Evolutionary conservation across 2,888 invertebrate species (phyloP).

Genomic region (Papilio elwesi): DNA sequence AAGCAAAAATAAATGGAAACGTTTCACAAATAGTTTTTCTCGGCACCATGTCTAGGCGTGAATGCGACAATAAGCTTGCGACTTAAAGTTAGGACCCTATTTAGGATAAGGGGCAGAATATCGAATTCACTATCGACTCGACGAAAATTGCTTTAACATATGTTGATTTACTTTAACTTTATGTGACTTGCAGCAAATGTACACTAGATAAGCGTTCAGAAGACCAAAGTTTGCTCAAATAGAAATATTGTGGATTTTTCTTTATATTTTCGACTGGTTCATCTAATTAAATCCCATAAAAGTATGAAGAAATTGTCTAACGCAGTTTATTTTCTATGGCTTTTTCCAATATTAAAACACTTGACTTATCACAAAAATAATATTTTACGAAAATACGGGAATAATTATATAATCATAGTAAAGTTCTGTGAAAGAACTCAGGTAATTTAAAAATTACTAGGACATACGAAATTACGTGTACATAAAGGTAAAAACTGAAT

Average conservation of each 20-base stretch:
- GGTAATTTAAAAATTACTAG: too few relatives aligned
- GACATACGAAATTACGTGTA: too few relatives aligned
- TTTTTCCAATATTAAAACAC: neutral
- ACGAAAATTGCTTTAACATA: constrained; percentile 23
- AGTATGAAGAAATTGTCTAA: too few relatives aligned
- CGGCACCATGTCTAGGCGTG: constrained; percentile 26
- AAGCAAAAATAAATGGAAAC: constrained; percentile 18
- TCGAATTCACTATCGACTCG: constrained; percentile 28
- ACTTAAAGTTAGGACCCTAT: constrained; percentile 31
- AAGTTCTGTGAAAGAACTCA: too few relatives aligned
- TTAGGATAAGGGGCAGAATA: constrained; percentile 29
- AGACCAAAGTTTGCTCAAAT: constrained; percentile 40
- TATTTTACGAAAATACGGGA: too few relatives aligned
- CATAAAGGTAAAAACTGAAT: too few relatives aligned
- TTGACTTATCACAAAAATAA: too few relatives aligned
- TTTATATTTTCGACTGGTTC: too few relatives aligned
- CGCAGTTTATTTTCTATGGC: neutral
- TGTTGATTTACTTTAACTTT: constrained; percentile 27
- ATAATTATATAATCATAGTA: too few relatives aligned
- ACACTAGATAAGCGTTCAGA: constrained; percentile 29
- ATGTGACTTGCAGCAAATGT: constrained; percentile 10
- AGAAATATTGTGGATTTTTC: neutral
- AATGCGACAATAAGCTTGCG: constrained; percentile 29
- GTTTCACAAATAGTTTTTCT: constrained; percentile 11
- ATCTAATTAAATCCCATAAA: too few relatives aligned